Conservation (phyloP, 2,888 invertebrate species). For the Cerceris rybyensis region DNA sequence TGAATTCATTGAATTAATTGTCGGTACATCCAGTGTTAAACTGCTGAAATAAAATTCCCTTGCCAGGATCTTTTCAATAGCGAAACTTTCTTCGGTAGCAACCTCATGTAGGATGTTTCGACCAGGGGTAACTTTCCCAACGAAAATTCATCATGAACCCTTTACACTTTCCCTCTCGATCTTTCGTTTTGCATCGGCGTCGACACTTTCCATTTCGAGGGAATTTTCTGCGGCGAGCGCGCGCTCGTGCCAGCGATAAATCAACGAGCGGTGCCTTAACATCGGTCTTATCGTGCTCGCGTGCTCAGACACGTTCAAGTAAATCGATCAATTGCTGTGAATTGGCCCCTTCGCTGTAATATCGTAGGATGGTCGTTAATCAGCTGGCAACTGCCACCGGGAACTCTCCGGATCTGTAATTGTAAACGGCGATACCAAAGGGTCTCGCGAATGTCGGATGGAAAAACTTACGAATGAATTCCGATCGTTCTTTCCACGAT, state of each 20-base stretch:
- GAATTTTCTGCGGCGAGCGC: slow-evolving; percentile 21
- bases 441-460: slow-evolving; percentile 2
- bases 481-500: neutral
- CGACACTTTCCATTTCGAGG: slow-evolving; percentile 48
- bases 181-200: slow-evolving; percentile 1
- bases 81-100: no score
- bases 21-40: no score
- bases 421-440: slow-evolving; percentile 10
- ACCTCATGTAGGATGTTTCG: no score
- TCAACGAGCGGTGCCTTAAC: slow-evolving; percentile 32
- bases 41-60: no score
- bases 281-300: slow-evolving; percentile 48
- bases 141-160: neutral
- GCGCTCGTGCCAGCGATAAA: slow-evolving; percentile 19
- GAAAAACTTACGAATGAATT: neutral
- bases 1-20: no score
- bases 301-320: slow-evolving; percentile 52
- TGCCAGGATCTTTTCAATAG: no score
- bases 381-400: slow-evolving; percentile 46
- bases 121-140: no score
- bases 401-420: slow-evolving; percentile 20
- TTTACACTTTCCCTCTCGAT: slow-evolving; percentile 18
- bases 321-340: slow-evolving; percentile 59
- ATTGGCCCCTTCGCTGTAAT: slow-evolving; percentile 54
- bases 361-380: slow-evolving; percentile 51